phyloP scores from a whole-genome alignment of 1,140 invertebrate genomes.

The Anthonomus grandis region DNA sequence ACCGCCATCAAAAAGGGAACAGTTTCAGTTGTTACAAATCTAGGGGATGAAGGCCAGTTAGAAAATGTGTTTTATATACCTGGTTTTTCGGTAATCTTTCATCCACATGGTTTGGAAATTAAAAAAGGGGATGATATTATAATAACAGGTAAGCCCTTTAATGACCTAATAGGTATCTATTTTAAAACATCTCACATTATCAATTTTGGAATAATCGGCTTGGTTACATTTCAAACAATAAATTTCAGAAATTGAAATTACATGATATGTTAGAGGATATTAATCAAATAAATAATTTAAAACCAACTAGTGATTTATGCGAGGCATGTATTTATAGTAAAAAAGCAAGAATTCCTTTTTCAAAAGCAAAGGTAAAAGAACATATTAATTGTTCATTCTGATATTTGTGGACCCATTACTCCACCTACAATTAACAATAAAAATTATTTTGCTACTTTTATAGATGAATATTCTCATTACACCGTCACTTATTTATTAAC shows the following conservation, averaged over 20 bases:
- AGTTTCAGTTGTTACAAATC: neutral
- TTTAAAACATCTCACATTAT: too few species aligned
- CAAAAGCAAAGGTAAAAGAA: neutral
- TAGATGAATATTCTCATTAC: neutral
- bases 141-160: neutral
- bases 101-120: neutral
- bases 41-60: too few species aligned
- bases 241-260: neutral
- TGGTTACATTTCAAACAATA: neutral
- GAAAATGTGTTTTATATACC: neutral
- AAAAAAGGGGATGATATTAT: neutral
- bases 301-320: too few species aligned
- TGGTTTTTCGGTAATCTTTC: neutral
- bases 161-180: neutral
- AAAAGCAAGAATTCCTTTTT: too few species aligned
- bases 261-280: neutral
- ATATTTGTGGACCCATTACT: too few species aligned
- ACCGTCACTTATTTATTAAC: neutral
- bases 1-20: neutral
- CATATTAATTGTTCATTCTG: neutral
- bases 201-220: too few species aligned
- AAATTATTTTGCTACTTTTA: neutral
- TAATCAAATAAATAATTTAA: neutral
- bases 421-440: neutral
- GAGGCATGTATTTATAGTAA: too few species aligned